phyloP scores from a whole-genome alignment of 2,888 invertebrate species.

The Eulithis testata region DNA sequence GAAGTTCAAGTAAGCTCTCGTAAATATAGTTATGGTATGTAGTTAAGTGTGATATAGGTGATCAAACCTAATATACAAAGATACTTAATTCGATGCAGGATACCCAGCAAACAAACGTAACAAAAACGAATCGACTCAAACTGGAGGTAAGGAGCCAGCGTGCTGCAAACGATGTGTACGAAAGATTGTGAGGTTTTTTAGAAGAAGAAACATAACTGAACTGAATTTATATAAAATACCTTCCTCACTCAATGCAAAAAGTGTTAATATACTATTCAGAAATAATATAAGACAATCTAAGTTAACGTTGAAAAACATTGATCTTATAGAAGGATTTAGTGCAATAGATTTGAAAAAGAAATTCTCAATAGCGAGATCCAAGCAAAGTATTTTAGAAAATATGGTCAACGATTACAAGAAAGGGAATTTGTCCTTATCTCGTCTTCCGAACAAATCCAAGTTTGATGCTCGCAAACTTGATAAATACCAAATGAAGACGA shows the following conservation, averaged over 20 bases:
- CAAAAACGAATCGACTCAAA: conserved; percentile 30
- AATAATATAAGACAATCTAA: conserved; percentile 46
- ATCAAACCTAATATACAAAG: conserved; percentile 7
- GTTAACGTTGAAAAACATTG: conserved; percentile 45
- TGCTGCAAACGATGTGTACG: conserved; percentile 40
- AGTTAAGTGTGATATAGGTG: not conserved
- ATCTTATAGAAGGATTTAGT: conserved; percentile 45
- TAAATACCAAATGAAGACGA: conserved; percentile 26
- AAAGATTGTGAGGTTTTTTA: conserved; percentile 45
- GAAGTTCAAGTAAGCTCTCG: conserved; percentile 37
- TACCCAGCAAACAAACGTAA: conserved; percentile 27
- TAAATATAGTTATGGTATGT: not conserved
- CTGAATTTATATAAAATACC: conserved; percentile 21
- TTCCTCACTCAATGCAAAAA: not conserved
- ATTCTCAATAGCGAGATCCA: conserved; percentile 39
- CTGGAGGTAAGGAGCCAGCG: conserved; percentile 34
- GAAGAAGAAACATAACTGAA: conserved; percentile 44
- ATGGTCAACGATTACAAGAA: conserved; percentile 43
- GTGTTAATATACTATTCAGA: conserved; percentile 42
- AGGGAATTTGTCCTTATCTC: conserved; percentile 38
- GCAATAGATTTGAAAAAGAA: conserved; percentile 42
- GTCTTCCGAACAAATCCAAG: conserved; percentile 33
- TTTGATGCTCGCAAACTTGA: conserved; percentile 35
- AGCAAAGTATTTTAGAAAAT: conserved; percentile 36
- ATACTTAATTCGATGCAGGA: conserved; percentile 40